phyloP scores from a whole-genome alignment of 2,797 vertebrate species.

The Spea hammondii region DNA sequence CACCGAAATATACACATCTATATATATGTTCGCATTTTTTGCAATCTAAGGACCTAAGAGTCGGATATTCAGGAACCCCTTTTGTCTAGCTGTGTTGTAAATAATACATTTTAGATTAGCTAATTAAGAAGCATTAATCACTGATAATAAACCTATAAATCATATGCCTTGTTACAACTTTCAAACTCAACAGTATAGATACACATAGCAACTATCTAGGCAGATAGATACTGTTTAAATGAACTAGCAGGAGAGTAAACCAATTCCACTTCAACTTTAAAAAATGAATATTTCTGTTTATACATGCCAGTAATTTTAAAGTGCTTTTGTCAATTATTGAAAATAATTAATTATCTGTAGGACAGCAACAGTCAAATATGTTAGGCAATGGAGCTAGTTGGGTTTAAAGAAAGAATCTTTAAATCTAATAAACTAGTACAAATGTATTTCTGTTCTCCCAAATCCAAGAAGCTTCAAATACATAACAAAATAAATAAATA shows the following conservation, averaged over 20 bases:
- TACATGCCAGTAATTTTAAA: conserved; percentile 57
- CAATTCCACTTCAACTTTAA: conserved; percentile 63
- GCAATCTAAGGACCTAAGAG: conserved; percentile 64
- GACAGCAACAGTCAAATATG: background rate
- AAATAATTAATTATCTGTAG: conserved; percentile 17
- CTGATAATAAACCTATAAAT: conserved; percentile 74
- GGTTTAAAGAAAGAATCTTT: background rate
- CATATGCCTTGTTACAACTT: conserved; percentile 67
- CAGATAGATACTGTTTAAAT: conserved; percentile 72
- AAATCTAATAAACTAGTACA: background rate
- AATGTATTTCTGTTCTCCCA: background rate
- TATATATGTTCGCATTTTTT: conserved; percentile 55
- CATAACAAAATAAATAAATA: background rate
- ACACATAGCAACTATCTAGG: conserved; percentile 64
- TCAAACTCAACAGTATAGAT: conserved; percentile 60
- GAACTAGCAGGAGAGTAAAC: conserved; percentile 67
- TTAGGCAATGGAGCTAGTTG: background rate
- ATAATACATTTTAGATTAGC: conserved; percentile 76
- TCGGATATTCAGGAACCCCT: conserved; percentile 65
- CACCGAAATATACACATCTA: background rate
- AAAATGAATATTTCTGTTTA: conserved; percentile 69
- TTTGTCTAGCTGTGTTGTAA: conserved; percentile 69
- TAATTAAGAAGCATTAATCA: conserved; percentile 79
- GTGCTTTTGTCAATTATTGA: conserved; percentile 18
- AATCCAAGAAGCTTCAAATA: background rate